Conservation (phyloP, 2,888 invertebrate genomes). For the Drosophila hamatofila region DNA sequence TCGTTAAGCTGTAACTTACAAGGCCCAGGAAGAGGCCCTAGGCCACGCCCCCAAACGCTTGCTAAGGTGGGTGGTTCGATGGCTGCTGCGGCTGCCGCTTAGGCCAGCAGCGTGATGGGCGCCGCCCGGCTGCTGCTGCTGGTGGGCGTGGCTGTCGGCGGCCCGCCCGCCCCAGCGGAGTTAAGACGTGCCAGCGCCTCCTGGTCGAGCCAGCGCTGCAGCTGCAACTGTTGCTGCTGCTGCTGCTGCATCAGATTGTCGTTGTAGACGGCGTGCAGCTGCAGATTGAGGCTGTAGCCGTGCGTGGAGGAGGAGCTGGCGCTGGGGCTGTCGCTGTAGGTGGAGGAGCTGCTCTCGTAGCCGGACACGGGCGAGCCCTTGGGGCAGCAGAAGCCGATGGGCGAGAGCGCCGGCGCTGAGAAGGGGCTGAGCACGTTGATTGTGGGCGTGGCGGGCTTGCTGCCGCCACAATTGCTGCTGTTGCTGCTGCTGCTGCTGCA, state of each 20-base stretch:
- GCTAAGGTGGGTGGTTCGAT: conserved; percentile 51
- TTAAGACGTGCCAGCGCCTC: conserved; percentile 77
- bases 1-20: conserved; percentile 40
- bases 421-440: conserved; percentile 74
- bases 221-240: conserved; percentile 54
- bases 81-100: conserved; percentile 32
- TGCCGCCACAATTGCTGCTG: conserved; percentile 32
- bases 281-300: conserved; percentile 86
- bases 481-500: conserved; percentile 20
- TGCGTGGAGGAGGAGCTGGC: conserved; percentile 51
- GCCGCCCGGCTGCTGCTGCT: conserved; percentile 39
- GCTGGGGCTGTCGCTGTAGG: conserved; percentile 83
- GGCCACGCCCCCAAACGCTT: conserved; percentile 52
- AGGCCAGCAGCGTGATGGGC: conserved; percentile 69
- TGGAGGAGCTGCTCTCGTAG: conserved; percentile 85
- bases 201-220: conserved; percentile 86
- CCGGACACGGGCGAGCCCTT: conserved; percentile 85
- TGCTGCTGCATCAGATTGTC: conserved; percentile 84
- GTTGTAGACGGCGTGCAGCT: conserved; percentile 87
- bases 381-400: conserved; percentile 85
- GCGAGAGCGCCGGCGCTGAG: conserved; percentile 72
- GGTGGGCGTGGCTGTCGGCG: conserved; percentile 39
- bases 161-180: conserved; percentile 24
- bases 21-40: conserved; percentile 56
- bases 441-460: conserved; percentile 62